Percentiles rank a stretch among this genome's conserved stretches.
These are phyloP conservation scores for Drosophila busckii DNA, from an alignment of 1,140 invertebrate species.

Conservation along the genomic window DNA sequence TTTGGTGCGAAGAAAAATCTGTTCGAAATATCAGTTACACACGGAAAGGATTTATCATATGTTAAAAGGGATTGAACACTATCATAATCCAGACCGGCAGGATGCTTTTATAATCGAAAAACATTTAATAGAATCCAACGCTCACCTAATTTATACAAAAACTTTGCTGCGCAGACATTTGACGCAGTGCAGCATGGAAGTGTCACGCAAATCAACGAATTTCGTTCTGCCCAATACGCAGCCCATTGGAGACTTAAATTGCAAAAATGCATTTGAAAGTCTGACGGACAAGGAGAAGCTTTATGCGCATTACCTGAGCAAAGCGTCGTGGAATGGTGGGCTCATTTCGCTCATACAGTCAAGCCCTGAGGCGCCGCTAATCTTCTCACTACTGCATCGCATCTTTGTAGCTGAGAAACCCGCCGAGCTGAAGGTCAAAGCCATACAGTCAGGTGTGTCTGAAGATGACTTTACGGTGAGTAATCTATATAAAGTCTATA, in stretches of 20 bases:
- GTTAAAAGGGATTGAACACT: too few species aligned
- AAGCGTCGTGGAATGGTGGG: constrained; percentile 92
- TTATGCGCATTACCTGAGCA: constrained; percentile 94
- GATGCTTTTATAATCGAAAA: constrained; percentile 6
- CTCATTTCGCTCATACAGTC: constrained; percentile 92
- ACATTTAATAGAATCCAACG: constrained; percentile 2
- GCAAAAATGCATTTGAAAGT: constrained; percentile 88
- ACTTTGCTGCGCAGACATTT: constrained; percentile 31
- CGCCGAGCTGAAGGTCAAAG: constrained; percentile 84
- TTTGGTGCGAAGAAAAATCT: too few species aligned
- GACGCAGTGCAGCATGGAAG: constrained; percentile 19
- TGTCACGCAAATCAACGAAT: constrained; percentile 76
- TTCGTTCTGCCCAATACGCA: constrained; percentile 90
- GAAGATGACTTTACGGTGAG: constrained; percentile 92
- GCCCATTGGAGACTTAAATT: constrained; percentile 90
- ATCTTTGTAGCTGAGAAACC: constrained; percentile 87
- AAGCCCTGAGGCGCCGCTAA: constrained; percentile 91
- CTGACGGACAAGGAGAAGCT: constrained; percentile 90
- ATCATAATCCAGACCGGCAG: too few species aligned
- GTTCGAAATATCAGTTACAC: too few species aligned
- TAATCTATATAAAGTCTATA: constrained; percentile 14
- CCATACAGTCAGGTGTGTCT: constrained; percentile 82
- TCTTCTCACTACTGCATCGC: constrained; percentile 91
- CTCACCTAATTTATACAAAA: neutral
- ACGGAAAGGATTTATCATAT: too few species aligned